Base-by-base conservation (phyloP, 2,113 vertebrate species). In the Panthera leo region DNA sequence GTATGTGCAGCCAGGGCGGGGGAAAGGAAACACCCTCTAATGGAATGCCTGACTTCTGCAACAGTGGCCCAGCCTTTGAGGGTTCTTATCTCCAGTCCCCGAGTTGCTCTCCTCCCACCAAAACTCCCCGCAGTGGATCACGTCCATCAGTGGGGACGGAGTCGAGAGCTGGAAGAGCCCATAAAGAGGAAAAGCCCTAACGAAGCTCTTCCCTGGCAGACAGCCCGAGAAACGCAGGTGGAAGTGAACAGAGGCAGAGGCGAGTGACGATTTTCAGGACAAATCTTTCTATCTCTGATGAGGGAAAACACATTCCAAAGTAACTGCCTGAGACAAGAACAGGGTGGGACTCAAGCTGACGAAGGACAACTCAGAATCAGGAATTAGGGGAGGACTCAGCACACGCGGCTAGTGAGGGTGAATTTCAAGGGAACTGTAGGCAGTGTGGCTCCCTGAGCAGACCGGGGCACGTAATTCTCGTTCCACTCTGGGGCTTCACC, bases 241-340 rank as follows among this genome's bases (percentile, higher is more conserved):
- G 42, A 76, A 82, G 21, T 29, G 19, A 51, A 45, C 51, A 6
- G 39, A 58, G 55, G n/a, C 48, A 42, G 45, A 23, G 67, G 75
- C 53, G 3, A 65, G 23, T 12, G 79, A 53, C 1, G 4, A 9
- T 10, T 23, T 39, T 88, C 67, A 84, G 5, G 78, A 68, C 21
- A 53, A 42, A 85, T 76, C 36, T 45, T 78, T 31, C 51, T 21
- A 31, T 71, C 80, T 11, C 9, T 9, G 39, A 48, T 12, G 8
- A 25, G 34, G 83, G 42, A 73, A 96, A 85, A 93, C 78, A 42
- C 92, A 68, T 67, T 78, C 71, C 94, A 82, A 48, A 71, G n/a
- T 3, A 27, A 78, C 89, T 27, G 18, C 75, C 51, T 0, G 14
- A 90, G 34, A 68, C 42, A 61, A 70, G 23, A 76, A 82, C 42